Conservation (phyloP, 2,113 vertebrate species). For the Rhodinocichla rosea region DNA sequence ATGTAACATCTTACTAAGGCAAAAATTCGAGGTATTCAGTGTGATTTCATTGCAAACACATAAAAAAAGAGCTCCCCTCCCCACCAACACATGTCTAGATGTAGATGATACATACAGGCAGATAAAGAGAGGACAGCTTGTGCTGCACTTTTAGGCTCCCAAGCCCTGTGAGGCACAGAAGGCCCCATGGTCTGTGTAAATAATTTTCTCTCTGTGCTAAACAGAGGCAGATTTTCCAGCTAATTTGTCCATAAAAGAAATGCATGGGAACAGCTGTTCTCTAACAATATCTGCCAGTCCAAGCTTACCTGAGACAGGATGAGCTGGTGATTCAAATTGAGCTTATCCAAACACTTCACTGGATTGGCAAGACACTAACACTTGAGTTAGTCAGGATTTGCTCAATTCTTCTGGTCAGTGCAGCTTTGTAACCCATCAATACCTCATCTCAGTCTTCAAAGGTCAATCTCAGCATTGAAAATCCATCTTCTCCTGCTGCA, state of each 20-base stretch:
- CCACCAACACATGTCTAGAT: accelerated
- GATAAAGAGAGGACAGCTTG: not conserved
- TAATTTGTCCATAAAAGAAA: not conserved
- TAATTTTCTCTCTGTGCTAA: not conserved
- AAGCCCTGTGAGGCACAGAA: not conserved
- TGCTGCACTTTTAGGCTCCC: not conserved
- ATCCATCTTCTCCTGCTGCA: not conserved
- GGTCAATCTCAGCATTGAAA: not conserved
- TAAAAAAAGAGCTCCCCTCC: not conserved
- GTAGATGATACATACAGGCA: not conserved
- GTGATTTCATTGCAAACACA: not conserved
- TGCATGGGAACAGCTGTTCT: not conserved
- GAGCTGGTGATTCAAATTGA: not conserved
- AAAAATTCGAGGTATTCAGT: not conserved
- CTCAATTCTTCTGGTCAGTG: not conserved
- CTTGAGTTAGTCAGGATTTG: not conserved
- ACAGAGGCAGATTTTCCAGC: not conserved
- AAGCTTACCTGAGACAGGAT: not conserved
- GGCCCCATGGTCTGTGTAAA: not conserved
- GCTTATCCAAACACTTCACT: not conserved
- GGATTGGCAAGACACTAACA: not conserved
- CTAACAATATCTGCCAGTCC: not conserved
- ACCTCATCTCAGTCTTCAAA: not conserved
- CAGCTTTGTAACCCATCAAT: not conserved
- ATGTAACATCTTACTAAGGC: not conserved